Conservation (phyloP, 2,113 vertebrate genomes). For the Toxotes chatareus region DNA sequence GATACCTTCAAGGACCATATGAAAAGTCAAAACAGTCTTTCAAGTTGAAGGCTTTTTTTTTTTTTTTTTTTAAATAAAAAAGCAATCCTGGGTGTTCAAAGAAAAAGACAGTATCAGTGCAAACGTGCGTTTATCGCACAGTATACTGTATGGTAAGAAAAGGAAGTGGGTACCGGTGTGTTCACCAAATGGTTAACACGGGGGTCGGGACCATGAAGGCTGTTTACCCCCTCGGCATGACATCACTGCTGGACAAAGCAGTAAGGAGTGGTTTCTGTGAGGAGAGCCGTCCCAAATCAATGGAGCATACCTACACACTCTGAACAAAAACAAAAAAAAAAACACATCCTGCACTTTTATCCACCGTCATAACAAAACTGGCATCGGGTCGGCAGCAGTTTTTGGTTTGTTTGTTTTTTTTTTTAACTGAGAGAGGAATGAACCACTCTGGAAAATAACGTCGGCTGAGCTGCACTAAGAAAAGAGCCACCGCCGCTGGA, state of each 20-base stretch:
- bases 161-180: background rate
- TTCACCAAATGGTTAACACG: constrained; percentile 67
- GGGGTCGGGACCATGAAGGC: constrained; percentile 34
- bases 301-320: constrained; percentile 40
- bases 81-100: background rate
- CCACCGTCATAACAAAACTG: background rate
- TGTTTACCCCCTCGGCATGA: constrained; percentile 59
- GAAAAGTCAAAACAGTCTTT: fast-evolving
- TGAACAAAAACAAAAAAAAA: background rate
- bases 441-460: constrained; percentile 38
- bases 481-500: constrained; percentile 60
- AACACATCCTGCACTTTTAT: background rate
- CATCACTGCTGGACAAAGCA: constrained; percentile 81
- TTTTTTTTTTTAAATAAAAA: background rate
- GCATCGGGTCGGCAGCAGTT: background rate
- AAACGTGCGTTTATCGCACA: too few species aligned
- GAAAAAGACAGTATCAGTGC: too few species aligned
- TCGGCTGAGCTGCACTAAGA: constrained; percentile 30
- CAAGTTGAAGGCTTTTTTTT: too few species aligned
- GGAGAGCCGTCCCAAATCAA: constrained; percentile 66
- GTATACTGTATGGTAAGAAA: background rate
- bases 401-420: background rate
- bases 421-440: constrained; percentile 29
- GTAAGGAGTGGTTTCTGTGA: constrained; percentile 78
- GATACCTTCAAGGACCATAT: background rate